phyloP scores from a whole-genome alignment of 2,888 invertebrate genomes.

The Drosophila nr. medialis region DNA sequence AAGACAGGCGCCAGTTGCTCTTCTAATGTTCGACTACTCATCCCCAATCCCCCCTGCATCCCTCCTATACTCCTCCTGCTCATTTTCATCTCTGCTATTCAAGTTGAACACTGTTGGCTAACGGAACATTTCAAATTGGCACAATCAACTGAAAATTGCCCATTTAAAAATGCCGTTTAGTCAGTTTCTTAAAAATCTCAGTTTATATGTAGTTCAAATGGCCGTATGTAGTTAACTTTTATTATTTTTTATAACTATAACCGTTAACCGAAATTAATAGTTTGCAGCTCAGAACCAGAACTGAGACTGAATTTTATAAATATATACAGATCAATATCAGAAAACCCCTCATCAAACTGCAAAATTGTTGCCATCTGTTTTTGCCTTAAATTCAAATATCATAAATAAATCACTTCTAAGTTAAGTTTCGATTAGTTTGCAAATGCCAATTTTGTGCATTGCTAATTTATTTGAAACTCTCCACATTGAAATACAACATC shows the following conservation, averaged over 20 bases:
- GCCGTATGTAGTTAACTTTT: neutral
- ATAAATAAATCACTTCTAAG: constrained; percentile 10
- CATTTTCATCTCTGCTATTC: constrained; percentile 24
- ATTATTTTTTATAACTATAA: neutral
- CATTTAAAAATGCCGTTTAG: constrained; percentile 27
- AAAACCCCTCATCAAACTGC: neutral
- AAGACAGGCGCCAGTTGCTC: constrained; percentile 38
- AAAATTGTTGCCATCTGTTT: neutral
- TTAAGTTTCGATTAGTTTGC: constrained; percentile 9
- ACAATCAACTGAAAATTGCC: constrained; percentile 24
- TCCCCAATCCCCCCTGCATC: neutral
- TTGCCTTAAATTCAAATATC: neutral
- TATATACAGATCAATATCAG: neutral
- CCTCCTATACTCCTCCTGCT: neutral
- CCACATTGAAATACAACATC: neutral
- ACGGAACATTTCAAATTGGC: constrained; percentile 35
- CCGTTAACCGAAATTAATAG: neutral
- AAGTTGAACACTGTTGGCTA: constrained; percentile 26
- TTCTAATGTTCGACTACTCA: constrained; percentile 6
- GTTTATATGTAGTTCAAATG: neutral
- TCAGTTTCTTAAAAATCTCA: neutral
- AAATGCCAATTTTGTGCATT: neutral
- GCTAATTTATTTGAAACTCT: neutral
- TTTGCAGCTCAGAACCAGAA: neutral
- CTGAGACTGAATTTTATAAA: neutral